phyloP scores from a whole-genome alignment of 2,113 vertebrate genomes.

The Phoenicopterus ruber region DNA sequence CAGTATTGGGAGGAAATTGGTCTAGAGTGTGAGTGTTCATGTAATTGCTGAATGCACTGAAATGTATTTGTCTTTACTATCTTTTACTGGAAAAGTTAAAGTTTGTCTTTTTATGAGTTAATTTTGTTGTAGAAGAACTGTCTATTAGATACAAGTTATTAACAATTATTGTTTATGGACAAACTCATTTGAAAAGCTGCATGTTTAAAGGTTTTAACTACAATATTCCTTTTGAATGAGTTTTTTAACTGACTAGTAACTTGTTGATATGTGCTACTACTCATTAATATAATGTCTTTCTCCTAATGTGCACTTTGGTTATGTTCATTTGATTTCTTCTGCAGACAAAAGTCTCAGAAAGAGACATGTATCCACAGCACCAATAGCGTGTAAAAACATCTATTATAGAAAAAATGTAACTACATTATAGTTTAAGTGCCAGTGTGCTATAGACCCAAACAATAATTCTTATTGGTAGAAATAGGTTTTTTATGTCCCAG shows the following conservation, averaged over 20 bases:
- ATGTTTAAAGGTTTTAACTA: conserved; percentile 34
- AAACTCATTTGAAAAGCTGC: conserved; percentile 33
- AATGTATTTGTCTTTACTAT: background rate
- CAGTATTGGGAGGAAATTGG: background rate
- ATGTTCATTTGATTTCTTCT: conserved; percentile 50
- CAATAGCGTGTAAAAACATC: conserved; percentile 7
- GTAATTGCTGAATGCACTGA: background rate
- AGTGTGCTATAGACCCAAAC: background rate
- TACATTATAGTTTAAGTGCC: conserved; percentile 13
- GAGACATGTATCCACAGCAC: background rate
- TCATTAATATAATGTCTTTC: conserved; percentile 15
- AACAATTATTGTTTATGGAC: conserved; percentile 39
- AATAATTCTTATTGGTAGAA: conserved; percentile 41
- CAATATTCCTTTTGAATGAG: conserved; percentile 27
- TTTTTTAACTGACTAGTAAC: conserved; percentile 45
- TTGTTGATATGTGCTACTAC: conserved; percentile 28
- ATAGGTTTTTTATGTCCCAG: background rate
- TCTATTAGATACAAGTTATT: conserved; percentile 51
- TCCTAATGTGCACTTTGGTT: conserved; percentile 44
- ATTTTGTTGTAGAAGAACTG: conserved; percentile 33
- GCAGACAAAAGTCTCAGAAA: conserved; percentile 42
- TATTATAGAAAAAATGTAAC: conserved; percentile 2
- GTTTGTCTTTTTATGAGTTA: conserved; percentile 39
- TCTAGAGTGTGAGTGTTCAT: background rate
- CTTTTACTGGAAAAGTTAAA: conserved; percentile 20